Base-by-base conservation (phyloP, 1,140 invertebrate genomes). In the Eriocheir sinensis region DNA sequence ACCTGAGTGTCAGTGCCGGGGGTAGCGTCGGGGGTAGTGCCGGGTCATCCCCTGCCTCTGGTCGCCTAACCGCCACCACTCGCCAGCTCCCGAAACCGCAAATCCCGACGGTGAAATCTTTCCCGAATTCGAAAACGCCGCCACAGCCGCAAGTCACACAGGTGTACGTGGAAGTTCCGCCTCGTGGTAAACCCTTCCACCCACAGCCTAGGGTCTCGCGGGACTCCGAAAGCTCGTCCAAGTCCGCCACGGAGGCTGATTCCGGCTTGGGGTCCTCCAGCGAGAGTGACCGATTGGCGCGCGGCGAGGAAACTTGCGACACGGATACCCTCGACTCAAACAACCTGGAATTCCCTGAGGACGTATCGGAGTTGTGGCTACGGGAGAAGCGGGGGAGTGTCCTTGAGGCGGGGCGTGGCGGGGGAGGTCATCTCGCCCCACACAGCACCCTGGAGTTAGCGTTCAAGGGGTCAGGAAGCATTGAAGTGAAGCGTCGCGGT, bases 201-300 rank as follows among this genome's bases (percentile, higher is more conserved):
- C n/a, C n/a, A n/a, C n/a, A n/a, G n/a, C n/a, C n/a, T n/a, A 1
- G 94, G n/a, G 53, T 86, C 1, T 95, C 94, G 2, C 36, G 94
- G 36, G 94, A 95, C 72, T 95, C 94, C 3, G 94, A 95, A 72
- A 92, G 93, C 41, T 96, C 95, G 0, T 94, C 79, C 30, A 96
- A 85, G 88, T 96, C 95, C 2, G 40, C 83, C 40, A 89, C 86
- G n/a, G 95, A 95, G 34, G 90, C 89, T 30, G 95, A 96, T 60
- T 96, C 95, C 27, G 95, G 95, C 3, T 79, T 96, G 27, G 95
- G 95, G 48, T 96, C 95, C 27, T 96, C 95, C 0, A 94, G 86
- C 36, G 95, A 96, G 79, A 95, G 95, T 81, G 95, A 96, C 53
- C 94, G 91, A 86, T 89, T 96, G 6, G 85, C 89, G 0, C 93